phyloP scores from a whole-genome alignment of 2,797 vertebrate genomes.

The Scyliorhinus canicula region DNA sequence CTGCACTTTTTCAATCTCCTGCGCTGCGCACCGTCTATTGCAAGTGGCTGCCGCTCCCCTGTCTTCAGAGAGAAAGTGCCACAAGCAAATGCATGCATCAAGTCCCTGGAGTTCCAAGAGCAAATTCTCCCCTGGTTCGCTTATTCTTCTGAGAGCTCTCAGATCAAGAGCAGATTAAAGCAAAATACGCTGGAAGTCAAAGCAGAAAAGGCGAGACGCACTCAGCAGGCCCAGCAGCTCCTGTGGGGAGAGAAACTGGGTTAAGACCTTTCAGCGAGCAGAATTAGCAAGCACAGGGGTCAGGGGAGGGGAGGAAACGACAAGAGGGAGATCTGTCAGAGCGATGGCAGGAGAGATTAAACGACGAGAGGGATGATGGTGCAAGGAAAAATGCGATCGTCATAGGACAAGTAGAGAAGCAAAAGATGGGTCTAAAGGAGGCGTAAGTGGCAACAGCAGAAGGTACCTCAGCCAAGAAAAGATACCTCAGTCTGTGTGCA shows the following conservation, averaged over 20 bases:
- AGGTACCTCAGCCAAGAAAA: not conserved
- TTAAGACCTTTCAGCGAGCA: not conserved
- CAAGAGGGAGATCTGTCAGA: not conserved
- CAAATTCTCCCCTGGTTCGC: not conserved
- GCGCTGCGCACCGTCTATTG: not conserved
- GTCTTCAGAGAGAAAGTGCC: constrained; percentile 41
- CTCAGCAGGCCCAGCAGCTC: not conserved
- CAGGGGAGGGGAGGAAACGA: no score
- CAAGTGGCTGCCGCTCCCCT: not conserved
- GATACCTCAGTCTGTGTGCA: not conserved
- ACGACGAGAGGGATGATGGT: not conserved
- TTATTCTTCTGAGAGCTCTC: not conserved
- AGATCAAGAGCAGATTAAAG: not conserved
- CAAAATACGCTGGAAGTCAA: not conserved
- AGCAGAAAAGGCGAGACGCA: not conserved
- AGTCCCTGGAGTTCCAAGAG: not conserved
- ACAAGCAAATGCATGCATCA: not conserved
- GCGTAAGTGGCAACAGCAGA: not conserved
- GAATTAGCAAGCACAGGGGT: no score
- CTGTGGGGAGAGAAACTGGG: not conserved
- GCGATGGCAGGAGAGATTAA: not conserved
- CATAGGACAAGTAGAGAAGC: not conserved
- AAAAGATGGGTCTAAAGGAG: not conserved
- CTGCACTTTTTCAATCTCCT: not conserved
- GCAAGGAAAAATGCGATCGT: not conserved